Evolutionary conservation across 2,113 vertebrate genomes (phyloP), one percentile per base, ranked within the genome.

Genomic region (Axis porcinus): DNA sequence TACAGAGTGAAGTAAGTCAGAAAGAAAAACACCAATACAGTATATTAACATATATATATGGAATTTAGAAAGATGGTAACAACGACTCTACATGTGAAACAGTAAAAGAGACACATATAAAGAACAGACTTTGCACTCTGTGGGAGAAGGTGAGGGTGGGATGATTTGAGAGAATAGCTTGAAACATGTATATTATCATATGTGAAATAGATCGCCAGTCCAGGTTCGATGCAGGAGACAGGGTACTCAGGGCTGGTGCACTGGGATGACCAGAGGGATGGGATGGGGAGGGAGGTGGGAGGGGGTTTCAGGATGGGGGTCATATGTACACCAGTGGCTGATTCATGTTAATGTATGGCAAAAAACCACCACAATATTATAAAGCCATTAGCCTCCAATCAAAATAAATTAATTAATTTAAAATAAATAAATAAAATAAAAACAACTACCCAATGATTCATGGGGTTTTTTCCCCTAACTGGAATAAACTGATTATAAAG

Each of bases 11-110:
- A 70, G 17, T 36, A 36, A 36, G n/a, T 11, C 17, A 70, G 64
- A 21, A 67, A 67, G 64, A 36, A 36, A 70, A 70, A 36, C 64
- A 36, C 64, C 8, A 70, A 36, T 70, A 70, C 5, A 36, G 4
- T 70, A 70, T 36, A 70, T 11, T 67, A 36, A 67, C 19, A 17
- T 10, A 70, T 36, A 70, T 21, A 36, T 36, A 70, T 70, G n/a
- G 17, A 70, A 70, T 36, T 70, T 70, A 70, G n/a, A 36, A 70
- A 70, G 9, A 70, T 21, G 17, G 17, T 70, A 70, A 21, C 9
- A 27, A 58, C 1, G 36, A 36, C 17, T 2, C 8, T 70, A 21
- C 21, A 21, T 0, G 0, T 2, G 4, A 70, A 19, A 36, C n/a
- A 36, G 9, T 9, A 21, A 21, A 70, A 36, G 64, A 67, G 64